Evolutionary conservation across 2,797 vertebrate genomes (phyloP).

Genomic region (Heliangelus exortis): DNA sequence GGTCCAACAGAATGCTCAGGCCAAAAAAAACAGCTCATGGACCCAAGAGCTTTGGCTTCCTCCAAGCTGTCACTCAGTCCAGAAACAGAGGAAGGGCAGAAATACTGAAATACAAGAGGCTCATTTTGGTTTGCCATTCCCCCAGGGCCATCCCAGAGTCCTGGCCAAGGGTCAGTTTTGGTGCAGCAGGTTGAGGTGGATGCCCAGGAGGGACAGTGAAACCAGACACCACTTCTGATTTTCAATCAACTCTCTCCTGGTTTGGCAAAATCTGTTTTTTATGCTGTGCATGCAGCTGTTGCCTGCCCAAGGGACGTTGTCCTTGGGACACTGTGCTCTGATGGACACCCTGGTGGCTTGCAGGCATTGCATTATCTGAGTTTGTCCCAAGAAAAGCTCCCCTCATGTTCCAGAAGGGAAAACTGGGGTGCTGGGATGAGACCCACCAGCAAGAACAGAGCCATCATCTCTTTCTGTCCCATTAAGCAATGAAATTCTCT

Average conservation of each 20-base stretch:
- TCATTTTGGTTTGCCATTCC: background rate
- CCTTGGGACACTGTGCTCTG: too few species aligned
- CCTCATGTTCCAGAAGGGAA: background rate
- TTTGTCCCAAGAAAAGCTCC: background rate
- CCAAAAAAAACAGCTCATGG: background rate
- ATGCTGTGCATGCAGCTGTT: background rate
- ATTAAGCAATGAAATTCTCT: accelerated
- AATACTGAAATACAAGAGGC: background rate
- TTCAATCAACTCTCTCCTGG: background rate
- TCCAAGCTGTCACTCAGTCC: background rate
- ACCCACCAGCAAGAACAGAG: accelerated
- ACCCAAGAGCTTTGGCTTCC: background rate
- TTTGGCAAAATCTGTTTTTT: background rate
- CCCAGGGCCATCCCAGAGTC: too few species aligned
- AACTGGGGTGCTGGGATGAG: background rate
- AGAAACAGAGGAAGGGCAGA: background rate
- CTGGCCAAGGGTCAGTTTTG: too few species aligned
- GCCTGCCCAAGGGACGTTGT: too few species aligned
- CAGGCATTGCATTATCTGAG: too few species aligned
- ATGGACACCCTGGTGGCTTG: too few species aligned
- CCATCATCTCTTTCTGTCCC: background rate
- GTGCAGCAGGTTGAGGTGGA: too few species aligned
- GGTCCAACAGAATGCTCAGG: background rate
- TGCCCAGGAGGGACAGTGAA: background rate
- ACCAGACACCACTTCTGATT: background rate